phyloP scores from a whole-genome alignment of 2,113 vertebrate genomes.

The Felis catus region F.catus_Fca126_mat1.0 CM031416.1:55041501-55042000 shows the following conservation, averaged over 20 bases:
- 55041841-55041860: background rate
- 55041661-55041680: background rate
- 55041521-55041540: conserved; percentile 31
- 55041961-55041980: background rate
- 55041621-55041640: background rate
- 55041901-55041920: background rate
- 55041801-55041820: background rate
- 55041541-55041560: conserved; percentile 41
- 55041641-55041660: background rate
- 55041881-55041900: background rate
- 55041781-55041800: background rate
- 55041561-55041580: background rate
- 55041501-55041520: conserved; percentile 15
- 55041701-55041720: background rate
- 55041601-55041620: background rate
- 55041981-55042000: background rate
- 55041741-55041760: background rate
- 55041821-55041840: background rate
- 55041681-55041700: background rate
- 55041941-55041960: background rate
- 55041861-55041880: background rate
- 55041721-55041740: background rate
- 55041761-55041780: background rate
- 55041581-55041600: background rate
- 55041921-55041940: background rate